phyloP scores from a whole-genome alignment of 2,888 invertebrate genomes.

The Boloria euphrosyne region DNA sequence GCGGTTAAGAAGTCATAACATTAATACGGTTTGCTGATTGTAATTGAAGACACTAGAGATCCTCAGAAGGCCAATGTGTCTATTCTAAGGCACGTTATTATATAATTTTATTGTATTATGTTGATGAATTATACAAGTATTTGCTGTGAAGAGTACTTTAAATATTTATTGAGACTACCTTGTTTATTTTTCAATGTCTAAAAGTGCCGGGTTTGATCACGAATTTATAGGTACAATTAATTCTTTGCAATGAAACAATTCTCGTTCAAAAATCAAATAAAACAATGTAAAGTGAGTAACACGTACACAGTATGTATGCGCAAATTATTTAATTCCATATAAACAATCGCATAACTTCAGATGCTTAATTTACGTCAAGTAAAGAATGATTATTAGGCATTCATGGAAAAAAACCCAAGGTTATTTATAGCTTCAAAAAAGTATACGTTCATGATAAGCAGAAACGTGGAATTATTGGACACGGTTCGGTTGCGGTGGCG shows the following conservation, averaged over 20 bases:
- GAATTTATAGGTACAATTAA: no score
- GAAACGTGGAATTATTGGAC: conserved; percentile 12
- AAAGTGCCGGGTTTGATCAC: no score
- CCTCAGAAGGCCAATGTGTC: conserved; percentile 30
- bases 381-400: neutral
- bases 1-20: conserved; percentile 15
- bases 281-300: no score
- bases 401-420: neutral
- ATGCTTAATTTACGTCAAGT: neutral
- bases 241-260: no score
- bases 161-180: neutral
- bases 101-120: conserved; percentile 7
- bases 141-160: neutral
- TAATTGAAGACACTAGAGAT: conserved; percentile 36
- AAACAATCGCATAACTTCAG: no score
- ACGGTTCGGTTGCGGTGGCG: conserved; percentile 21
- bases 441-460: conserved; percentile 7
- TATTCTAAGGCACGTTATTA: conserved; percentile 8
- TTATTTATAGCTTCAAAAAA: conserved; percentile 9
- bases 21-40: conserved; percentile 16
- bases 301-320: no score
- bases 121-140: neutral
- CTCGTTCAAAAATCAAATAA: no score
- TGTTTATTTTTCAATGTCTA: no score
- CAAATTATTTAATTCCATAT: no score